Percentiles rank a stretch among this genome's conserved stretches.
Evolutionary conservation across 2,797 vertebrate species (phyloP).

Genomic region (Vespertilio murinus): DNA sequence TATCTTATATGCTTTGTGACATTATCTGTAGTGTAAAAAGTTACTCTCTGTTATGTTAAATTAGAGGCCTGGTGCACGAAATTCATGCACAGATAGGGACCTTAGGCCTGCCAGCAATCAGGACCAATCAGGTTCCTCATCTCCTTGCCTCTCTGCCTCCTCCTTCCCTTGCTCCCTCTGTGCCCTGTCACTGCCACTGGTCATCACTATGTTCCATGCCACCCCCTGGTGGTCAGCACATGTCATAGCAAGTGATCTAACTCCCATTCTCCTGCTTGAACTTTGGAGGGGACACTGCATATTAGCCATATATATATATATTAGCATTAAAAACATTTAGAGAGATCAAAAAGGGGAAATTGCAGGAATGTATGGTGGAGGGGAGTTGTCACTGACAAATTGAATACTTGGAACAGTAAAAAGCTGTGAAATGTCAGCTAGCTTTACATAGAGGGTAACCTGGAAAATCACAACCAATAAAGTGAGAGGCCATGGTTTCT

Average conservation of each 20-base stretch:
- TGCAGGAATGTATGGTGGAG: not conserved
- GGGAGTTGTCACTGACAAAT: not conserved
- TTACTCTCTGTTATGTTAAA: not conserved
- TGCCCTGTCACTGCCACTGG: no score
- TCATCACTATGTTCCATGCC: rapidly evolving
- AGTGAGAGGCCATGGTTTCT: not conserved
- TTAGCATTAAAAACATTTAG: not conserved
- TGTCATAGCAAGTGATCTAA: rapidly evolving
- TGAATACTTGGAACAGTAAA: not conserved
- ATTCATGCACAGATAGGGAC: no score
- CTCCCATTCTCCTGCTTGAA: no score
- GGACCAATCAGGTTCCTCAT: no score
- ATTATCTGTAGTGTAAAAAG: not conserved
- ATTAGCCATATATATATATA: no score
- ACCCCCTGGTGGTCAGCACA: no score
- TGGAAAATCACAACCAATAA: not conserved
- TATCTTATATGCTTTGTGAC: not conserved
- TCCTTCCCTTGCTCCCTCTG: no score
- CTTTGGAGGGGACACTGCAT: no score
- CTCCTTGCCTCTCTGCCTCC: no score
- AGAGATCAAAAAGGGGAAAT: not conserved
- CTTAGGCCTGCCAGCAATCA: no score
- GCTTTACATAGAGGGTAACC: not conserved
- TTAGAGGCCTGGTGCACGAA: no score
- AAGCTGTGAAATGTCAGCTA: not conserved